These are phyloP conservation scores for Rhopalosiphum padi DNA, from an alignment of 1,140 invertebrate genomes.

Conservation along the genomic window DNA sequence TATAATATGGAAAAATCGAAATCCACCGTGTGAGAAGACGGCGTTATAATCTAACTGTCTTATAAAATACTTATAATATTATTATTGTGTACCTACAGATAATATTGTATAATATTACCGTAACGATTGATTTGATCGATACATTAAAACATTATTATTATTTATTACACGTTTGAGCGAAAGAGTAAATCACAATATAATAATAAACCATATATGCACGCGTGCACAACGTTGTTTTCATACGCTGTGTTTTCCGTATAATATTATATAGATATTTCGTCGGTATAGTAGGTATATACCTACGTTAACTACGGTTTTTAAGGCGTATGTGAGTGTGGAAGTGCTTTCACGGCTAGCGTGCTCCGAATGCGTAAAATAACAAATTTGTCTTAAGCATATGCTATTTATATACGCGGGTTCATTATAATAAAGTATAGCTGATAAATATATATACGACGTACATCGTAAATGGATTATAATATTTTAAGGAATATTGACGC, in stretches of 20 bases:
- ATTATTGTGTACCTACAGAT: no score
- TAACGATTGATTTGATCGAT: neutral
- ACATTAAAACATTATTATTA: constrained; percentile 4
- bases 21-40: neutral
- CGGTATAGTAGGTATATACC: neutral
- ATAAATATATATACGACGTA: neutral
- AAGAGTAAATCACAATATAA: neutral
- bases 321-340: neutral
- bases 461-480: neutral
- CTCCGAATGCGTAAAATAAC: neutral
- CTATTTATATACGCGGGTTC: neutral
- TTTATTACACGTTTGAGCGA: neutral
- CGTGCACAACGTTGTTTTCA: neutral
- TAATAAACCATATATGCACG: neutral
- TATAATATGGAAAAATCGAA: neutral
- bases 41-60: neutral
- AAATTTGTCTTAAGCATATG: neutral
- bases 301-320: neutral
- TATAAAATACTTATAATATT: neutral
- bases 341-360: neutral
- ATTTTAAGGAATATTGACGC: neutral
- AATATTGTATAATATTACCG: neutral
- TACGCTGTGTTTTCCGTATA: neutral
- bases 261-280: neutral
- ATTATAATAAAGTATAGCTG: neutral